These are phyloP conservation scores for Lacerta agilis DNA, from an alignment of 2,797 vertebrate species.

Conservation along the genomic window DNA sequence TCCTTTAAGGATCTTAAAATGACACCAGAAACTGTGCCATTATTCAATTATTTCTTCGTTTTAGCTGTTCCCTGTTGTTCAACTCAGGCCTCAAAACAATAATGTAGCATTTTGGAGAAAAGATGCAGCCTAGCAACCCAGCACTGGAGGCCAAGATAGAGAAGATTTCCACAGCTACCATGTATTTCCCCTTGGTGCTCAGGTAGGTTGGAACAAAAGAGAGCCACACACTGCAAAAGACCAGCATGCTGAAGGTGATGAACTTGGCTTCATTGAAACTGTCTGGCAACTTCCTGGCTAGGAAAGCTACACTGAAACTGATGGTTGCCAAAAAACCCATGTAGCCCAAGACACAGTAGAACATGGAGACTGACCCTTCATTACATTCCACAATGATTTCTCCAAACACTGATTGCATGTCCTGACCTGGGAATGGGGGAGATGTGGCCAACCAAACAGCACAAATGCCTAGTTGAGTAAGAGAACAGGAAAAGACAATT, in stretches of 20 bases:
- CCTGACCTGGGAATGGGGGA: constrained; percentile 1
- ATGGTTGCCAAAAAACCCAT: neutral
- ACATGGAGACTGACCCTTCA: neutral
- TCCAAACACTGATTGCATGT: neutral
- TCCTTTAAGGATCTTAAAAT: neutral
- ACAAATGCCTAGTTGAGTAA: neutral
- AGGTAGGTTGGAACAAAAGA: too few species aligned
- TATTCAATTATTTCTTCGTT: neutral
- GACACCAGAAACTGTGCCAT: neutral
- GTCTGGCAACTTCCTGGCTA: too few species aligned
- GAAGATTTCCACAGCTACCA: neutral
- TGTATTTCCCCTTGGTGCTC: too few species aligned
- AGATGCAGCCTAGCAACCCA: neutral
- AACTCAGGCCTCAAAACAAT: neutral
- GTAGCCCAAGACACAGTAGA: constrained; percentile 8
- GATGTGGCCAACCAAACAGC: neutral
- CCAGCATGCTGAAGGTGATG: neutral
- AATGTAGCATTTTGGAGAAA: neutral
- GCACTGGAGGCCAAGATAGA: neutral
- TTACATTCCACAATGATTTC: neutral
- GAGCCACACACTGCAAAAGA: neutral
- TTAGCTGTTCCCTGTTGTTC: neutral
- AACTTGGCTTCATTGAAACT: constrained; percentile 14
- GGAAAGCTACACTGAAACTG: too few species aligned
- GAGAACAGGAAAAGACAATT: neutral